Base-by-base conservation (phyloP, 2,888 invertebrate species). In the Antheraea yamamai region DNA sequence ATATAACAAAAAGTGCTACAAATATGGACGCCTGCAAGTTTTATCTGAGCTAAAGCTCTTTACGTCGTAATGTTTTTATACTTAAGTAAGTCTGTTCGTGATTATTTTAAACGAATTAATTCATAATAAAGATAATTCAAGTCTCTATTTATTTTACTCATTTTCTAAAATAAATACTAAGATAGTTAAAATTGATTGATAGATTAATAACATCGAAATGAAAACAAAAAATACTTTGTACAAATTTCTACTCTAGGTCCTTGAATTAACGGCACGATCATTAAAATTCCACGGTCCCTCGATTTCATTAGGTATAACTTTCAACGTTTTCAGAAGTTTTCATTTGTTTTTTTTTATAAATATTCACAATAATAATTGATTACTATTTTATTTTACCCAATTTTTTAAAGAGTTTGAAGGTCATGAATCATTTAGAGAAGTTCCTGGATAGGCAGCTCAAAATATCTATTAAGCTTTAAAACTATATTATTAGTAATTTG, bases 281-380 rank as follows among this genome's bases (percentile, higher is more conserved):
- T 73, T 73, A 73, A 73, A 73, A 73, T 23, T 2, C 39, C n/a
- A 73, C 73, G 73, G 61, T n/a, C 35, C 47, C 30, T 8, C 73
- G 47, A 73, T 23, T 73, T 35, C 61, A 73, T 23, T 73, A 73
- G 64, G 7, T 35, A 8, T 35, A 47, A 73, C 35, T 18, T 73
- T 30, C 26, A 14, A 23, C 30, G 18, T 66, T 30, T 26, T 26
- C 30, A 64, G 26, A 30, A 66, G 10, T 66, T 16, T 16, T 66
- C 4, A 14, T 66, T 4, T 58, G 23, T 47, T 47, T 30, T 16
- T 39, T 39, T 30, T 20, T 39, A n/a, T n/a, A 20, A 61, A 23
- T 35, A 39, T 73, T n/a, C n/a, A n/a, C 20, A 12, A 64, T 26
- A 64, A 64, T 64, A 61, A 64, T 64, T 64, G 26, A 12, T 26